These are phyloP conservation scores for Coregonus suidteri DNA, from an alignment of 2,797 vertebrate species.

Conservation along the genomic window DNA sequence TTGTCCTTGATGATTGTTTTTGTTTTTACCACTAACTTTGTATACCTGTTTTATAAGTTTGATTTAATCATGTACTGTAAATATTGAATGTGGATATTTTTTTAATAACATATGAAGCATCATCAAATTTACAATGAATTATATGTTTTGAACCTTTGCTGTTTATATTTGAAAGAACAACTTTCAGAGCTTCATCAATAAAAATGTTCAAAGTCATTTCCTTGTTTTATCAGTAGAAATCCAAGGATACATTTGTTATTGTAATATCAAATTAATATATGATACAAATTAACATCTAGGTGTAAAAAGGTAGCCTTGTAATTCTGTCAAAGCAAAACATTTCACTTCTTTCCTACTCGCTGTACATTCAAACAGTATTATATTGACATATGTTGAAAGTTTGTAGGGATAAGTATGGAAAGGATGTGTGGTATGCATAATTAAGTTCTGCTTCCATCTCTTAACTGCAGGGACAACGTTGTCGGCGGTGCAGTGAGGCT, in stretches of 20 bases:
- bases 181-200: not conserved
- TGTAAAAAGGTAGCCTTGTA: not conserved
- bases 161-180: not conserved
- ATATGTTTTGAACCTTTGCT: too few species aligned
- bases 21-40: not conserved
- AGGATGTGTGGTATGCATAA: conserved; percentile 62
- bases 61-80: not conserved
- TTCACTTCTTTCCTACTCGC: not conserved
- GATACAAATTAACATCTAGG: not conserved
- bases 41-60: not conserved
- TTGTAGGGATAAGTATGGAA: conserved; percentile 64
- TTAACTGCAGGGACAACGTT: conserved; percentile 72
- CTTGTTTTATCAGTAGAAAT: not conserved
- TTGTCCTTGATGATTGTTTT: not conserved
- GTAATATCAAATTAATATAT: too few species aligned
- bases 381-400: conserved; percentile 74
- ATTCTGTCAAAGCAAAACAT: not conserved
- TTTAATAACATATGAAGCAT: not conserved
- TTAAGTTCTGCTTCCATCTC: conserved; percentile 71
- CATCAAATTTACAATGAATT: not conserved
- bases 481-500: conserved; percentile 66
- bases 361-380: conserved; percentile 25
- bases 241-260: not conserved
- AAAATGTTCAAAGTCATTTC: not conserved
- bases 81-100: not conserved